phyloP scores from a whole-genome alignment of 2,888 invertebrate species.

The Caenorhabditis sp. region DNA sequence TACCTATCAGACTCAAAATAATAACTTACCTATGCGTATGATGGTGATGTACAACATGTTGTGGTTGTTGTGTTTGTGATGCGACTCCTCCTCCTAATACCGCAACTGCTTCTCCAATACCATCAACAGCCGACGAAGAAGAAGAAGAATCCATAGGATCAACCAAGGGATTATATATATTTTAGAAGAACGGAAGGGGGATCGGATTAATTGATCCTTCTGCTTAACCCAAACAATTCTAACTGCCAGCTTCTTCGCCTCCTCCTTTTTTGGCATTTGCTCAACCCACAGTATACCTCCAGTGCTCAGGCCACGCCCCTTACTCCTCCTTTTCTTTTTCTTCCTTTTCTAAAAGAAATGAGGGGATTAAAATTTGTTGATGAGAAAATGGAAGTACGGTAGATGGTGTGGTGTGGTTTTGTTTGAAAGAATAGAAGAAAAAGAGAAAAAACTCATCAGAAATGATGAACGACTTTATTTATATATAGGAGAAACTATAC shows the following conservation, averaged over 20 bases:
- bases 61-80: not conserved
- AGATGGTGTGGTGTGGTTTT: not conserved
- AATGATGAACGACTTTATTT: slow-evolving; percentile 4
- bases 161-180: not conserved
- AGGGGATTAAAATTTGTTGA: not conserved
- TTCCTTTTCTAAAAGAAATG: not conserved
- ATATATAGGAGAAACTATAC: not conserved
- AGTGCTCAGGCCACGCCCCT: not conserved
- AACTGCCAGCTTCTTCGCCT: not conserved
- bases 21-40: not conserved
- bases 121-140: not conserved
- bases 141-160: not conserved
- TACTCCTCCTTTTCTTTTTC: not conserved
- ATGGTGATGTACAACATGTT: not conserved
- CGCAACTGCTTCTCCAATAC: not conserved
- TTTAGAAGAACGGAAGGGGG: not conserved
- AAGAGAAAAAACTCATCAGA: slow-evolving; percentile 2
- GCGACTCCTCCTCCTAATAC: not conserved
- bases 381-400: not conserved
- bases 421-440: not conserved
- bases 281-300: not conserved
- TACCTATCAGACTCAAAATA: not conserved
- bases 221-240: not conserved
- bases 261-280: not conserved
- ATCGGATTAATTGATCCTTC: slow-evolving; percentile 37